These are phyloP conservation scores for Cerastoderma edule DNA, from an alignment of 2,888 invertebrate genomes.

Conservation along the genomic window DNA sequence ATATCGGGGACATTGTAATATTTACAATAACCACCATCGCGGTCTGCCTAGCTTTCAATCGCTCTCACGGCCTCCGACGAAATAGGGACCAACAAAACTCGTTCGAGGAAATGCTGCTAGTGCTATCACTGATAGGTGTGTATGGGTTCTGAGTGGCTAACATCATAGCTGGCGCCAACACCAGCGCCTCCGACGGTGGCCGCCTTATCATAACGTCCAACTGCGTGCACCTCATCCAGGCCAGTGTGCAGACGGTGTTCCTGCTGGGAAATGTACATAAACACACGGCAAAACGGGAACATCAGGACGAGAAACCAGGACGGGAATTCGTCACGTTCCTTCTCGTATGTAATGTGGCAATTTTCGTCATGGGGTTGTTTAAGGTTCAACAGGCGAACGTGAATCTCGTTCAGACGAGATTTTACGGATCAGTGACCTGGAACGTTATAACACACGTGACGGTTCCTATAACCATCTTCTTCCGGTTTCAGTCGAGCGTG, in stretches of 20 bases:
- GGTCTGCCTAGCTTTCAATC: constrained; percentile 93
- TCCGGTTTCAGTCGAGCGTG: constrained; percentile 96
- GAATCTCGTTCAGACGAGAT: constrained; percentile 95
- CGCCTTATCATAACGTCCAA: constrained; percentile 95
- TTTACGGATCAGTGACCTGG: constrained; percentile 97
- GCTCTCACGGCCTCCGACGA: constrained; percentile 87
- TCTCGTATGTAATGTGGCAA: constrained; percentile 96
- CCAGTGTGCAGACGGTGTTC: constrained; percentile 96
- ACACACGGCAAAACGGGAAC: constrained; percentile 94
- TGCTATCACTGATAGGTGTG: constrained; percentile 95
- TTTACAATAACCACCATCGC: constrained; percentile 95
- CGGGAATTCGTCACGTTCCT: constrained; percentile 97
- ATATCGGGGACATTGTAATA: constrained; percentile 93
- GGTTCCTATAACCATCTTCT: constrained; percentile 97
- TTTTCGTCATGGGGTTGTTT: constrained; percentile 98
- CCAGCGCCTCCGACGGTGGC: constrained; percentile 90
- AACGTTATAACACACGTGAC: constrained; percentile 96
- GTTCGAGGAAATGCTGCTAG: constrained; percentile 87
- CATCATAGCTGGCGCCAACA: constrained; percentile 94
- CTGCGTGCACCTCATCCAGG: constrained; percentile 93
- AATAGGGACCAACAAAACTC: constrained; percentile 43
- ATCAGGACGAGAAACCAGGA: constrained; percentile 96
- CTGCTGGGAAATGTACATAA: constrained; percentile 96
- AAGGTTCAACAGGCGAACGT: constrained; percentile 93
- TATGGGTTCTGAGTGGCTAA: constrained; percentile 97